phyloP scores from a whole-genome alignment of 2,888 invertebrate genomes.

The Noctua pronuba region DNA sequence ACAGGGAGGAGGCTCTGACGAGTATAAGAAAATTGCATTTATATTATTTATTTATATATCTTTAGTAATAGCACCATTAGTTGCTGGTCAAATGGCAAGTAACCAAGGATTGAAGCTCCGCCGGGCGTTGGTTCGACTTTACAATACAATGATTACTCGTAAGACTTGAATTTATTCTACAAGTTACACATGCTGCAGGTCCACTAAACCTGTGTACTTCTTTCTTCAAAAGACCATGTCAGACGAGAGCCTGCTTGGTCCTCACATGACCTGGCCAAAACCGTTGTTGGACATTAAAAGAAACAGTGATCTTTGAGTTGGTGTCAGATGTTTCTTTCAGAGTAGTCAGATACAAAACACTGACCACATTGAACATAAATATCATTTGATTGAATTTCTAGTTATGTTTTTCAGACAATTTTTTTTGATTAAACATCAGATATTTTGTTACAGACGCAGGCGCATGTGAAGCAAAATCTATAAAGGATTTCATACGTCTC shows the following conservation, averaged over 20 bases:
- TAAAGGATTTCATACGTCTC: conserved; percentile 5
- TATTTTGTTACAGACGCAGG: background rate
- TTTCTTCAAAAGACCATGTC: too few relatives aligned
- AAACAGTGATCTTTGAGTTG: background rate
- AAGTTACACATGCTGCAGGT: background rate
- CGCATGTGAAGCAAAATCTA: background rate
- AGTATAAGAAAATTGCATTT: background rate
- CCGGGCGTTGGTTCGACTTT: background rate
- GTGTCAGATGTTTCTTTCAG: background rate
- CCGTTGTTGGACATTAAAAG: background rate
- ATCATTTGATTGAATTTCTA: background rate
- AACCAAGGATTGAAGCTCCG: background rate
- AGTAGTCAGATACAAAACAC: background rate
- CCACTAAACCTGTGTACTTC: background rate
- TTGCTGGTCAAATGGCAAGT: background rate
- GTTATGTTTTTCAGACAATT: background rate
- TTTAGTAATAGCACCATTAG: background rate
- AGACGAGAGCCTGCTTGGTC: too few relatives aligned
- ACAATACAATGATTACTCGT: background rate
- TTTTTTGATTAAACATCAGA: background rate
- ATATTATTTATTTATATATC: background rate
- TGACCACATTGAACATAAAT: background rate
- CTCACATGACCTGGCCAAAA: background rate
- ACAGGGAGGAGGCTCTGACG: background rate
- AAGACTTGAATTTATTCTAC: background rate